Evolutionary conservation across 2,797 vertebrate genomes (phyloP), one percentile per base, ranked within the genome.

Genomic region (Buceros bicornis): DNA sequence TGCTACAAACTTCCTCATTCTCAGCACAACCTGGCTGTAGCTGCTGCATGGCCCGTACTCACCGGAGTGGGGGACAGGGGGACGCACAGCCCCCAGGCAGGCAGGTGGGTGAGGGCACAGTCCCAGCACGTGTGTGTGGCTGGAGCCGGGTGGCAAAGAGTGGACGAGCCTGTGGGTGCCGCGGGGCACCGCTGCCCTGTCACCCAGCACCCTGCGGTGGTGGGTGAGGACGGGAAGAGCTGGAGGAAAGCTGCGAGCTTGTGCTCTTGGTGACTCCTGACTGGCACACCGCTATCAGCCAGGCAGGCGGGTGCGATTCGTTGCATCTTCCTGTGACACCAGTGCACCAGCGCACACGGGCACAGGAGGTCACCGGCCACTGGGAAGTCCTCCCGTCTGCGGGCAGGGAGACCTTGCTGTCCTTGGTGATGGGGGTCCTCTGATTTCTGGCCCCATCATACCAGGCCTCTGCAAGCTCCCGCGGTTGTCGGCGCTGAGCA

Each of bases 1-100:
- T 93, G 84, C 60, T 83, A 66, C 37, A 50, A 96, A 96, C 94
- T 93, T 97, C 95, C 97, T 94, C 62, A 51, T 57, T 65, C 88
- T 33, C 70, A 57, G 26, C 13, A 28, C 37, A 82, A 20, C 33
- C 61, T 28, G 2, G 0, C n/a, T 14, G n/a, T 33, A 40, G 65
- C 61, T 77, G 42, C 33, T 45, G 69, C 13, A 58, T 11, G 1
- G 64, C 47, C 50, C 9, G 4, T 66, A 43, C 65, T 77, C 54
- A 10, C 20, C 1, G 0, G 33, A 35, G 71, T 26, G n/a, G 0
- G 2, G 35, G 20, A 17, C 1, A 1, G 51, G 45, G 53, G 60
- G 48, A 31, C 11, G 3, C 14, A 3, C 11, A 29, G 64, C 37
- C 76, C 80, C 80, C 5, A 5, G 40, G 74, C 0, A 3, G 37